phyloP scores from a whole-genome alignment of 2,113 vertebrate species.

The Oreochromis spilurus region DNA sequence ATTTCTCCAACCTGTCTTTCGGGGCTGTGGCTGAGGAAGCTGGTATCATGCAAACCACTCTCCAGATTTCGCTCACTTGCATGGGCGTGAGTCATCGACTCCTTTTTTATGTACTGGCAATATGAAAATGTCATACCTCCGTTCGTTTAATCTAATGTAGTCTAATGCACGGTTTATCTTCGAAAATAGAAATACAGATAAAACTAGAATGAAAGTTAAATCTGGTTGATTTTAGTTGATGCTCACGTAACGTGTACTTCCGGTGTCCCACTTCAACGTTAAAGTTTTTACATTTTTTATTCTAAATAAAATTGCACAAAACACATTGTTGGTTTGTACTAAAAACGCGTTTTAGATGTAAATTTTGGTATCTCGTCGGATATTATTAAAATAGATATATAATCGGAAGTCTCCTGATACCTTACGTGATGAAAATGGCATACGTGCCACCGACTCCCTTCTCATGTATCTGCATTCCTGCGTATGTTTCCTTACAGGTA shows the following conservation, averaged over 20 bases:
- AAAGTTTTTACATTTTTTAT: not conserved
- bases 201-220: not conserved
- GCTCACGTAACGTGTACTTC: not conserved
- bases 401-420: not conserved
- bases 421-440: not conserved
- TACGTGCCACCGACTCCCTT: not conserved
- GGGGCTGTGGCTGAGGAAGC: not conserved
- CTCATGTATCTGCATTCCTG: not conserved
- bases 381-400: not conserved
- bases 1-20: not conserved
- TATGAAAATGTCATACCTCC: rapidly evolving
- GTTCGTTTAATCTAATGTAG: not conserved
- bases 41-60: not conserved
- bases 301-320: not conserved
- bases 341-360: not conserved
- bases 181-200: not conserved
- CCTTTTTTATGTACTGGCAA: not conserved
- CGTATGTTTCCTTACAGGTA: not conserved
- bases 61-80: not conserved
- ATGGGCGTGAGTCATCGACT: not conserved
- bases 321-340: not conserved
- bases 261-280: not conserved
- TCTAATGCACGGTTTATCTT: not conserved
- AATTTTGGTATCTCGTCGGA: not conserved
- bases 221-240: not conserved